Evolutionary conservation across 2,113 vertebrate species (phyloP), one percentile per base, ranked within the genome.

Genomic region (Heteronetta atricapilla): DNA sequence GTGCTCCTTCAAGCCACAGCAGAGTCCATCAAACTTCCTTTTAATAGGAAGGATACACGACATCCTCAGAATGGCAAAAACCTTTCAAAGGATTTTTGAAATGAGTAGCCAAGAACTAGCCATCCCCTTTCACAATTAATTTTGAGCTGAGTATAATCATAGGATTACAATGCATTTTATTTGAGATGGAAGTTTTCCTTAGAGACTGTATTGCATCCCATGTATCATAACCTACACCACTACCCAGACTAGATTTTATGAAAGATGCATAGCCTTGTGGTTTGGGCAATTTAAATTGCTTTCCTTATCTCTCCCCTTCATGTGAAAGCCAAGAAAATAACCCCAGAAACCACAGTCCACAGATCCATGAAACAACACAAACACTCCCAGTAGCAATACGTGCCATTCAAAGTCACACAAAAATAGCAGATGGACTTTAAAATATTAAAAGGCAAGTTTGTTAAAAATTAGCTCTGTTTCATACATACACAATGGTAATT

Each of bases 211-310:
- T 52, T 13, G 2, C 11, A 88, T 52, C n/a, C 67, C 52, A 70
- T 19, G 55, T 67, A 89, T 82, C 75, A 88, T 69, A 95, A 86
- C 72, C 79, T 55, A 93, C 19, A 93, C 50, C 28, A 46, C 79
- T 59, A 52, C 26, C 36, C 55, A 67, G n/a, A 75, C 72, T 52
- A 66, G 68, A 40, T 86, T 66, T 18, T 78, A 91, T 76, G 59
- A 91, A 91, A 94, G 59, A 95, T 93, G 82, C 88, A 94, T 38
- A 88, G 64, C 66, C 55, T 74, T 67, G 80, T 70, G 76, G 52
- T 70, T 81, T 93, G 80, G 80, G 86, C 95, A 92, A 92, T 90
- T 86, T 38, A 92, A 72, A 90, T 88, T 90, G 56, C 64, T 96
- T 93, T 90, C 52, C 76, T 90, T 96, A 94, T 93, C 90, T 90